Percentiles rank a stretch among this genome's conserved stretches.
Conservation (phyloP, 2,113 vertebrate species). For the Spheniscus mendiculus region DNA sequence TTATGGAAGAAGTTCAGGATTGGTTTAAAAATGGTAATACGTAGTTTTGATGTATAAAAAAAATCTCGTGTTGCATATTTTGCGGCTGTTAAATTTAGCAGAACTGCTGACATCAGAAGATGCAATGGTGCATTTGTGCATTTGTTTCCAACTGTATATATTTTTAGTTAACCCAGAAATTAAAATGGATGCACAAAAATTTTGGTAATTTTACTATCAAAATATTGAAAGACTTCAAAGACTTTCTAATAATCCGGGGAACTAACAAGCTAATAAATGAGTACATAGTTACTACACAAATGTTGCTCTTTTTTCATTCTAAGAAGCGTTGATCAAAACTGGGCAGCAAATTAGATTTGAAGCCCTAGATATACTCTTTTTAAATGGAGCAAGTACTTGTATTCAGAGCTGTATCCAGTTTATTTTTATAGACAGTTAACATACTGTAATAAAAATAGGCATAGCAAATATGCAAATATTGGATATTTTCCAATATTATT, state of each 20-base stretch:
- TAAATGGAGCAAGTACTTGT: neutral
- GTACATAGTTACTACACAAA: neutral
- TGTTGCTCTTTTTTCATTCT: neutral
- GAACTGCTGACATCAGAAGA: neutral
- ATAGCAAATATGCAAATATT: neutral
- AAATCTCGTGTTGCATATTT: neutral
- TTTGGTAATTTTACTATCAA: neutral
- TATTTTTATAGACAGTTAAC: neutral
- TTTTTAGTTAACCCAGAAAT: neutral
- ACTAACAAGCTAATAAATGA: neutral
- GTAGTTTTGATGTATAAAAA: neutral
- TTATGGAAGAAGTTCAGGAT: neutral
- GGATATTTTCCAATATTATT: neutral
- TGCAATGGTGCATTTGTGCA: neutral
- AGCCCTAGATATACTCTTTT: neutral
- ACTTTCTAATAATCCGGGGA: neutral
- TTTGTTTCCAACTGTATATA: neutral
- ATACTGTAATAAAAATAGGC: neutral
- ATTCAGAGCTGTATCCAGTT: neutral
- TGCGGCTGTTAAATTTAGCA: neutral
- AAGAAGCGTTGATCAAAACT: constrained; percentile 2
- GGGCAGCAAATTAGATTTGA: neutral
- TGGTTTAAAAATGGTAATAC: neutral
- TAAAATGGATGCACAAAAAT: neutral
- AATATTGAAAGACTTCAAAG: neutral